Evolutionary conservation across 2,797 vertebrate species (phyloP).

Genomic region (Peromyscus aztecus): DNA sequence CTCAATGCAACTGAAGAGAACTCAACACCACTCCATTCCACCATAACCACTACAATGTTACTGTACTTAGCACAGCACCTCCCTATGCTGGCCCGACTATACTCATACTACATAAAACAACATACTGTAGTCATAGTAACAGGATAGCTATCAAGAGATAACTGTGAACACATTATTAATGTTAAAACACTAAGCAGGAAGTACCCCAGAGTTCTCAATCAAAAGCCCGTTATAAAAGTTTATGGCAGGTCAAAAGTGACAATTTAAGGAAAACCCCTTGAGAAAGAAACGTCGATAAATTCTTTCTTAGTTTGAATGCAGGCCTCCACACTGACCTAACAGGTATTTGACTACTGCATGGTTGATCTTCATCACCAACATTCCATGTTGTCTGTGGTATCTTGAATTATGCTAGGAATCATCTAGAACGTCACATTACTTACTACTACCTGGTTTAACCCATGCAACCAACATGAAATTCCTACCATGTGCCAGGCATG

Average conservation of each 20-base stretch:
- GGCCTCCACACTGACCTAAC: neutral
- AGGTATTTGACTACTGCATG: neutral
- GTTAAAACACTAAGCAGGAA: neutral
- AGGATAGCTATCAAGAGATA: neutral
- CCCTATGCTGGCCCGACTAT: neutral
- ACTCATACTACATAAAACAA: neutral
- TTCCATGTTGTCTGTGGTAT: neutral
- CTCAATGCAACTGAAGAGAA: neutral
- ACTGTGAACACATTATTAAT: neutral
- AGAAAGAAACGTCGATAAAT: neutral
- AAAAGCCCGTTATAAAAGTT: neutral
- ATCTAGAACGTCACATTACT: neutral
- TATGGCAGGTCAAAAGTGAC: neutral
- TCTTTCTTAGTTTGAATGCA: neutral
- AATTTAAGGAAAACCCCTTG: neutral
- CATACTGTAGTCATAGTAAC: neutral
- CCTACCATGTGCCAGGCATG: neutral
- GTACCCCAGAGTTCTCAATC: neutral
- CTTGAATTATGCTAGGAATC: slow-evolving; percentile 2
- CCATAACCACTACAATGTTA: neutral
- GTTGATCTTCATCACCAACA: neutral
- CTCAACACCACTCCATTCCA: neutral
- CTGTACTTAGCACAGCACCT: neutral
- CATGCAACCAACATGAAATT: neutral
- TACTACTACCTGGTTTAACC: slow-evolving; percentile 10